A percentile compares a stretch with the other conserved stretches of the same genome.
Evolutionary conservation across 1,140 invertebrate species (phyloP).

Genomic region (Pachypeltis micranthus): DNA sequence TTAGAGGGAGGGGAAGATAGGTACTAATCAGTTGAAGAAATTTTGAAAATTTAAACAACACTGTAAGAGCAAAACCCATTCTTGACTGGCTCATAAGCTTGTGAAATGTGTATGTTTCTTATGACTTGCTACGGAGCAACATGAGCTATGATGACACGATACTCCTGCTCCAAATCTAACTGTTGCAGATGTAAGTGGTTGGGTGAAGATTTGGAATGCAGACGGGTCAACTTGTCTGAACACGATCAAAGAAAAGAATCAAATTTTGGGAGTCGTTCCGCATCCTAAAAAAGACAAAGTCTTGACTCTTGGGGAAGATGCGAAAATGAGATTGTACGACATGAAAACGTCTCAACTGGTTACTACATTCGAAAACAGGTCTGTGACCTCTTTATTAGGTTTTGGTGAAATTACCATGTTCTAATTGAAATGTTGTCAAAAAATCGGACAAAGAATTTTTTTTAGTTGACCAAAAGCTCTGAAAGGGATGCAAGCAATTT

Average conservation of each 20-base stretch:
- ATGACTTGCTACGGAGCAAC: background rate
- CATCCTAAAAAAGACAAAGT: conserved; percentile 45
- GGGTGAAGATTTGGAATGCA: conserved; percentile 51
- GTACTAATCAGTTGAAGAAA: too few species aligned
- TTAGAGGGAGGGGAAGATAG: background rate
- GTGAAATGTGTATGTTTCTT: too few species aligned
- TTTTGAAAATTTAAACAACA: background rate
- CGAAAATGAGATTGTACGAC: conserved; percentile 47
- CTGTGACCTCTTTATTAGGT: too few species aligned
- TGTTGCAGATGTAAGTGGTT: conserved; percentile 44
- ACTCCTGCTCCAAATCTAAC: background rate
- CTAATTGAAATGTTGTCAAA: too few species aligned
- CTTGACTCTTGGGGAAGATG: conserved; percentile 47
- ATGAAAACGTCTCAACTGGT: conserved; percentile 47
- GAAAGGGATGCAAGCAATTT: too few species aligned
- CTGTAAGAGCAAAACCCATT: background rate
- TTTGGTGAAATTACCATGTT: too few species aligned
- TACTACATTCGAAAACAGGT: conserved; percentile 44
- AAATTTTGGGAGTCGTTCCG: conserved; percentile 45
- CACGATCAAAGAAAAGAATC: conserved; percentile 46
- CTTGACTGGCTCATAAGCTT: too few species aligned
- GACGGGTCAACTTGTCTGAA: conserved; percentile 44
- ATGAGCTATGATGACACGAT: background rate
- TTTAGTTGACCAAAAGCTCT: too few species aligned
- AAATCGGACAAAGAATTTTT: too few species aligned